Conservation (phyloP, 2,888 invertebrate genomes). For the Epiblema foenella region DNA sequence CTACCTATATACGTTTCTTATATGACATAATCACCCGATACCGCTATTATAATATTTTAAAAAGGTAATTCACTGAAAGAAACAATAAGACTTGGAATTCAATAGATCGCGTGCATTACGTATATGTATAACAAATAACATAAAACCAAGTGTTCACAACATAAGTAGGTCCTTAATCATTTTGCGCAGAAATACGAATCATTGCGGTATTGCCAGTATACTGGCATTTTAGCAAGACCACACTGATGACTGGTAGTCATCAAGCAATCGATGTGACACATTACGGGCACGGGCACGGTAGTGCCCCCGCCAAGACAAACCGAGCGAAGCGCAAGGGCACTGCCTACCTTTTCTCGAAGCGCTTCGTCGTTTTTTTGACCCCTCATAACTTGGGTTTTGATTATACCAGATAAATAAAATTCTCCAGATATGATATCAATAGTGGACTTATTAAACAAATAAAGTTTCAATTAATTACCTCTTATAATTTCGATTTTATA, state of each 20-base stretch:
- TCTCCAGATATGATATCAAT: no score
- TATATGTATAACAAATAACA: neutral
- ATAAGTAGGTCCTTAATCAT: neutral
- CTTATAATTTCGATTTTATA: no score
- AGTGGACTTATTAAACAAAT: no score
- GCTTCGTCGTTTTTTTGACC: no score
- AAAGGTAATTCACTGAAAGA: neutral
- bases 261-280: neutral
- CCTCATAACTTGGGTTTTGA: no score
- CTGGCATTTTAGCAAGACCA: neutral
- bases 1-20: no score
- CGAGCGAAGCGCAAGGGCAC: no score
- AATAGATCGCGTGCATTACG: neutral
- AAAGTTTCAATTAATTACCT: no score
- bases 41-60: constrained; percentile 1
- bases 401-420: no score
- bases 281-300: neutral
- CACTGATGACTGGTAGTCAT: neutral
- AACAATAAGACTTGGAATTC: neutral
- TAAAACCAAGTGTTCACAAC: neutral
- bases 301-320: no score
- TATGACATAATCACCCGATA: neutral
- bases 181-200: neutral
- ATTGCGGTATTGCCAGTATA: constrained; percentile 1
- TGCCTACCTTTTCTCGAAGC: no score